Conservation (phyloP, 2,888 invertebrate genomes). For the Abscondita cerata region DNA sequence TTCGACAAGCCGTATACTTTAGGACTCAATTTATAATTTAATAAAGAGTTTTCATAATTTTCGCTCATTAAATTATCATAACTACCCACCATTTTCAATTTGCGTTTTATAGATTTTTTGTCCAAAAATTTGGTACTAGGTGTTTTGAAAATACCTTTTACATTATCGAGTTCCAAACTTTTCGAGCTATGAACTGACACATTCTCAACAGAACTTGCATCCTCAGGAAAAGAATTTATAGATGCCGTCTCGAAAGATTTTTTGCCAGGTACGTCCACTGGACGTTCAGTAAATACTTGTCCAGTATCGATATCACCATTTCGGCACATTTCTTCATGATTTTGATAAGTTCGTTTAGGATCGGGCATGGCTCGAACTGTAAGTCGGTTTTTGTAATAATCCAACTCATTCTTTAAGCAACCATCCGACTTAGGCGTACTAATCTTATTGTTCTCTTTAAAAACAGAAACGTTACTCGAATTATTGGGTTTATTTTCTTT, state of each 20-base stretch:
- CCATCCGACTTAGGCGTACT: conserved; percentile 9
- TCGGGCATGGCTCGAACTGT: conserved; percentile 74
- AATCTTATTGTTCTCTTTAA: conserved; percentile 42
- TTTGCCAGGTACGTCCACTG: conserved; percentile 54
- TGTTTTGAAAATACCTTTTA: conserved; percentile 52
- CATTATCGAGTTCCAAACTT: conserved; percentile 61
- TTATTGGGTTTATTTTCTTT: conserved; percentile 44
- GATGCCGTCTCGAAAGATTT: conserved; percentile 46
- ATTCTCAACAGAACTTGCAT: conserved; percentile 59
- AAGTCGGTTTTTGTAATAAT: conserved; percentile 55
- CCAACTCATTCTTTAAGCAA: conserved; percentile 33
- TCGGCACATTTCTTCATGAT: conserved; percentile 47
- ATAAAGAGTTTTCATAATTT: conserved; percentile 50
- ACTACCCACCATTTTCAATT: conserved; percentile 50
- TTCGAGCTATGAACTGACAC: conserved; percentile 67
- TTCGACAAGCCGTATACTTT: conserved; percentile 68
- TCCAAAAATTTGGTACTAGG: conserved; percentile 49
- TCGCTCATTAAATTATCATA: conserved; percentile 49
- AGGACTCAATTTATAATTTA: conserved; percentile 67
- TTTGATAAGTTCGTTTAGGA: conserved; percentile 49
- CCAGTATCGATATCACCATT: conserved; percentile 44
- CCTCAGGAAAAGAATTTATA: conserved; percentile 42
- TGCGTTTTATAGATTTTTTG: conserved; percentile 44
- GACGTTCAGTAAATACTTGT: conserved; percentile 49
- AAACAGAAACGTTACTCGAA: conserved; percentile 55